These are phyloP conservation scores for Ashinkailepas kermadecensis DNA, from an alignment of 2,888 invertebrate genomes.

Conservation along the genomic window DNA sequence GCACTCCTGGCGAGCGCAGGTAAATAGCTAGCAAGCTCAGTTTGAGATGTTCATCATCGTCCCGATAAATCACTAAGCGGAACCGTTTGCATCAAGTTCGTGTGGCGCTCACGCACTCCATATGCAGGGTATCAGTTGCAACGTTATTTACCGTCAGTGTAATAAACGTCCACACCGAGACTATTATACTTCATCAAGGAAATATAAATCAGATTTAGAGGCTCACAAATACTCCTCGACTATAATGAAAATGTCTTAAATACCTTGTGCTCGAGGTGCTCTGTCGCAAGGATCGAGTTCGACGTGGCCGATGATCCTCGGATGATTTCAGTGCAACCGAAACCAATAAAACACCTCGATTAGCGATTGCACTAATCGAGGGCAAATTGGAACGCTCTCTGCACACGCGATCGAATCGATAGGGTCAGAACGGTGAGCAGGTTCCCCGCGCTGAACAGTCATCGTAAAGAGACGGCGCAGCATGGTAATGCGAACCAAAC, in stretches of 20 bases:
- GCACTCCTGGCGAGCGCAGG: too few species aligned
- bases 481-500: too few species aligned
- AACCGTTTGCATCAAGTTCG: not conserved
- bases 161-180: not conserved
- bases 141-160: not conserved
- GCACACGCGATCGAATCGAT: not conserved
- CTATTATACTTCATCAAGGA: not conserved
- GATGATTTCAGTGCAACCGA: not conserved
- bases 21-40: not conserved
- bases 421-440: too few species aligned
- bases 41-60: not conserved
- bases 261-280: too few species aligned
- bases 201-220: not conserved
- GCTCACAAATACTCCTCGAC: not conserved
- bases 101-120: not conserved
- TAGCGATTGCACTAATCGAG: slow-evolving; percentile 4
- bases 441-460: too few species aligned
- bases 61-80: not conserved
- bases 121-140: not conserved
- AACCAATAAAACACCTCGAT: not conserved
- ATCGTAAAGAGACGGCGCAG: too few species aligned
- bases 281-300: not conserved
- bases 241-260: not conserved
- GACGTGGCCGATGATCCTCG: not conserved
- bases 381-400: not conserved